Percentiles rank a stretch among this genome's conserved stretches.
Conservation (phyloP, 2,113 vertebrate genomes). For the Centropristis striata region DNA sequence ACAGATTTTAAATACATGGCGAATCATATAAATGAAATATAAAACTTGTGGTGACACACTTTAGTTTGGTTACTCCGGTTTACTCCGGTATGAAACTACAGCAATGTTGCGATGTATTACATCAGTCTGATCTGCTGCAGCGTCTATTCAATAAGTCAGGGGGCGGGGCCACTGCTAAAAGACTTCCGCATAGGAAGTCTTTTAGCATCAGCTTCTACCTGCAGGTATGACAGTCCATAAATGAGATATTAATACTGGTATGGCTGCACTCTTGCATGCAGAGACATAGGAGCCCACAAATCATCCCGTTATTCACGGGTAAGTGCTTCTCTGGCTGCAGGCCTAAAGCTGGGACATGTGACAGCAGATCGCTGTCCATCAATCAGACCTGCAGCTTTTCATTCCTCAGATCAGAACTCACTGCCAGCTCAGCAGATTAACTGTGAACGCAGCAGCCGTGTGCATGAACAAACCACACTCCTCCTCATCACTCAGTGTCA, state of each 20-base stretch:
- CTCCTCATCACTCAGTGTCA: background rate
- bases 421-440: background rate
- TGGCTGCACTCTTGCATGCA: constrained; percentile 10
- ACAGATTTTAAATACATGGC: no score
- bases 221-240: background rate
- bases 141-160: no score
- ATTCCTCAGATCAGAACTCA: background rate
- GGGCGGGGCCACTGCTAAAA: no score
- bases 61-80: no score
- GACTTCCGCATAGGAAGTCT: no score
- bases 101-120: no score
- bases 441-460: no score
- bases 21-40: no score
- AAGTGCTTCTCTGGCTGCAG: constrained; percentile 3
- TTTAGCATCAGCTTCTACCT: constrained; percentile 4
- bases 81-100: no score
- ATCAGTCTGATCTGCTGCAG: no score
- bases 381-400: background rate
- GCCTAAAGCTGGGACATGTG: background rate
- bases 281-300: constrained; percentile 3
- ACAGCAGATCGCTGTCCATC: constrained; percentile 6
- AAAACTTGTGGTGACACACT: no score
- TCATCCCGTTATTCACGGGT: background rate
- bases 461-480: background rate
- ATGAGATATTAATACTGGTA: background rate